phyloP scores from a whole-genome alignment of 1,140 invertebrate genomes.

The Drosophila tristis region DNA sequence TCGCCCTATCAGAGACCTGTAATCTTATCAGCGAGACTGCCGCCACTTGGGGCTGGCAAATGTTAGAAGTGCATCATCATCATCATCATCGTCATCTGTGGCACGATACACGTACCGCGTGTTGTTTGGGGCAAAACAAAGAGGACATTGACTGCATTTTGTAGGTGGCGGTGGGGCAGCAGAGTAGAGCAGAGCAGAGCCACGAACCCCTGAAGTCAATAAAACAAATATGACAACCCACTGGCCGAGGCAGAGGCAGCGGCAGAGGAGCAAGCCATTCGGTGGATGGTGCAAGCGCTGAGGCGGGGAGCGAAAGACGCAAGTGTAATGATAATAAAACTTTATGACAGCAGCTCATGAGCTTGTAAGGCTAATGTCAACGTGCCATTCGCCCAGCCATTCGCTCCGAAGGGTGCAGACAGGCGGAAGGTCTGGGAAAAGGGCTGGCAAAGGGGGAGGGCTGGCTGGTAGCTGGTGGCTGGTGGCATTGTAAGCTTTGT shows the following conservation, averaged over 20 bases:
- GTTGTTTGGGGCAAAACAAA: slow-evolving; percentile 57
- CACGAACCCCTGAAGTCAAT: slow-evolving; percentile 54
- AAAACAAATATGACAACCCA: slow-evolving; percentile 73
- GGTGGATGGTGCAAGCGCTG: too few relatives aligned
- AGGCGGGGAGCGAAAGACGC: slow-evolving; percentile 21
- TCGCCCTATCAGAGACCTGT: slow-evolving; percentile 44
- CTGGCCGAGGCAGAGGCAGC: neutral
- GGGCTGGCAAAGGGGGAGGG: neutral
- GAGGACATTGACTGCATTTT: slow-evolving; percentile 78
- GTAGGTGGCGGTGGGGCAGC: slow-evolving; percentile 5
- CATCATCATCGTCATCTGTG: slow-evolving; percentile 23
- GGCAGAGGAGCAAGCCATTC: too few relatives aligned
- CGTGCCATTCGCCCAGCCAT: slow-evolving; percentile 42
- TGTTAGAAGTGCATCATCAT: slow-evolving; percentile 61
- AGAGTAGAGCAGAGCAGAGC: neutral
- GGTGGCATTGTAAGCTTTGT: slow-evolving; percentile 16
- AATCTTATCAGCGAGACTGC: slow-evolving; percentile 61
- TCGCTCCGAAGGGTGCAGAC: too few relatives aligned
- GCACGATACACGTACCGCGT: slow-evolving; percentile 5
- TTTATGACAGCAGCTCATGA: slow-evolving; percentile 79
- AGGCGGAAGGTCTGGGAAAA: neutral
- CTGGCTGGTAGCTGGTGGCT: too few relatives aligned
- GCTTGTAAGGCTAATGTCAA: slow-evolving; percentile 81
- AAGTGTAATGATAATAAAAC: slow-evolving; percentile 81
- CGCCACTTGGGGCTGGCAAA: slow-evolving; percentile 65